Base-by-base conservation (phyloP, 35 echinoderm and acorn worm species). In the Anneissia japonica region DNA sequence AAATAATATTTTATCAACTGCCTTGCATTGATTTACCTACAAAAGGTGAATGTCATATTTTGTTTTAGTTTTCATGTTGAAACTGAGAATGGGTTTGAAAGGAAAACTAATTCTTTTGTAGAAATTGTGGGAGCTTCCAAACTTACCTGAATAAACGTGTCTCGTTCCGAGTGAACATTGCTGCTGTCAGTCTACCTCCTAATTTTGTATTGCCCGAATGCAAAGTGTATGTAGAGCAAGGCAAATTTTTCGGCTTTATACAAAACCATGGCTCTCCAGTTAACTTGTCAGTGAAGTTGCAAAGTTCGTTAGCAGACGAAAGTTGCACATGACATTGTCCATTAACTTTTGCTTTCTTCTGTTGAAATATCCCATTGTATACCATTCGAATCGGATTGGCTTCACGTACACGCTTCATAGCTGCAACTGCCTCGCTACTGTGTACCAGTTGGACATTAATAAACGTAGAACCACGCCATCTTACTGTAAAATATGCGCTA, bases 361-460 rank as follows among this genome's bases (percentile, higher is more conserved):
- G 10, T 64, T 16, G 1, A 64, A 64, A 64, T 64, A 23, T 64
- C 26, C 51, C 51, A 23, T 64, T 23, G 26, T 64, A 64, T 26
- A 23, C 5, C 7, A 64, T 16, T 26, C 51, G 51, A 64, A 26
- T 12, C 1, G 51, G 51, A 3, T 64, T 6, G 26, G 26, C 19
- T 64, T 6, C 26, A 64, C 51, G 51, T 64, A 64, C 19, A 64
- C 51, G 51, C 2, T 64, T 23, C 51, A 64, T 6, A 12, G 51
- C 51, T 64, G 7, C 51, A 64, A 91, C 30, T 32, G 89, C 76
- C 36, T 81, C 83, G 3, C 83, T 81, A 9, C 76, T 77, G 80
- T 91, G 75, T 23, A 91, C 84, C 30, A 91, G 37, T 5, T 41
- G 86, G 14, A 91, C 38, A 38, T 72, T 33, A 9, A 91, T 81